Conservation (phyloP, 2,113 vertebrate genomes). For the Aphelocoma coerulescens region DNA sequence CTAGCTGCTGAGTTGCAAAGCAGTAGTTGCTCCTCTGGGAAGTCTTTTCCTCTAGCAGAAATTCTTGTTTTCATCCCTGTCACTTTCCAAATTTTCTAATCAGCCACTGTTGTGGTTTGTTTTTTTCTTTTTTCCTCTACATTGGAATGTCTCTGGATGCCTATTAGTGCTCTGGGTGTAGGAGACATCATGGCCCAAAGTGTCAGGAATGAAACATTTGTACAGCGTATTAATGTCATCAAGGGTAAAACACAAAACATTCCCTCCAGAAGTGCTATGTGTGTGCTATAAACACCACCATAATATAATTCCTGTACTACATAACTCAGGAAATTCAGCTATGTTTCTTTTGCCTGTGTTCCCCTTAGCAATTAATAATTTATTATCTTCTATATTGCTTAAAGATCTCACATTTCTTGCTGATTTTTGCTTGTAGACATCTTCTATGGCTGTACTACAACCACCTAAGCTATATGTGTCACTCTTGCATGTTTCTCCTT, state of each 20-base stretch:
- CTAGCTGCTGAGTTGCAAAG: fast-evolving
- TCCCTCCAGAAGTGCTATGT: neutral
- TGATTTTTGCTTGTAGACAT: neutral
- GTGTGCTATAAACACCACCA: neutral
- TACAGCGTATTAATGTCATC: neutral
- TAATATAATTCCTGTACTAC: neutral
- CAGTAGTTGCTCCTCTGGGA: neutral
- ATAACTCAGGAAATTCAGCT: neutral
- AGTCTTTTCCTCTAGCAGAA: neutral
- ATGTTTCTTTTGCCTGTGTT: neutral
- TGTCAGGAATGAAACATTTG: neutral
- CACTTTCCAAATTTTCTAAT: neutral
- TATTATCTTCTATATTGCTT: neutral
- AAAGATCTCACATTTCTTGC: neutral
- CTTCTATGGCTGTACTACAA: neutral
- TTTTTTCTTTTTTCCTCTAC: neutral
- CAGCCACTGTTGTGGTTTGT: neutral
- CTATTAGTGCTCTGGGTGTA: neutral
- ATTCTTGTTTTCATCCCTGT: neutral
- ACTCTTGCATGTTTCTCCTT: neutral
- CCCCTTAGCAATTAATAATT: neutral
- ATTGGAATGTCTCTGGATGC: neutral
- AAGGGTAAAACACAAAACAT: neutral
- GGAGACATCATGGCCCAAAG: neutral
- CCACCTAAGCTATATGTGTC: neutral